These are phyloP conservation scores for Anseranas semipalmata DNA, from an alignment of 2,113 vertebrate genomes.

Conservation along the genomic window DNA sequence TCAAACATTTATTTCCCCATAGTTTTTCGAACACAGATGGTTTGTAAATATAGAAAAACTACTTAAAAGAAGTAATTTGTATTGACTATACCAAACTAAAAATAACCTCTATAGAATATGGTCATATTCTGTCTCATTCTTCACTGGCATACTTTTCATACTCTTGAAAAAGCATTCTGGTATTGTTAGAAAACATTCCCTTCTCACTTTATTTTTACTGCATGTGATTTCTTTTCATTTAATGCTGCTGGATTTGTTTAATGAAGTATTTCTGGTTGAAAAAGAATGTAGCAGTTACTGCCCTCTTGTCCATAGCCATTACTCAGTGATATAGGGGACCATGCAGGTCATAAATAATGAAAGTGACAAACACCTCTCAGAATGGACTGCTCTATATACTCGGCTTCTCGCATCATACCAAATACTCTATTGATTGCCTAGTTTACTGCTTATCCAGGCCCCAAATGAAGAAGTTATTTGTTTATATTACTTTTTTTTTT, in stretches of 20 bases:
- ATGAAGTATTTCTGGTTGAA: background rate
- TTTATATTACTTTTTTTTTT: background rate
- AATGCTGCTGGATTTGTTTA: background rate
- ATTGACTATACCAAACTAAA: slow-evolving; percentile 18
- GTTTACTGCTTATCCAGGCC: background rate
- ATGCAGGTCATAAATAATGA: background rate
- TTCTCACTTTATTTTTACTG: background rate
- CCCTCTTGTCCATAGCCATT: background rate
- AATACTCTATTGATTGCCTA: background rate
- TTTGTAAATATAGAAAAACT: background rate
- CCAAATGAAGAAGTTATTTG: background rate
- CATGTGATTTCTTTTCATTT: background rate
- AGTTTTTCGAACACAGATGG: background rate
- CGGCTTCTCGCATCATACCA: background rate
- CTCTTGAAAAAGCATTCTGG: background rate
- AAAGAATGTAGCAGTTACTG: background rate
- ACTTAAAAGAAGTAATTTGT: background rate
- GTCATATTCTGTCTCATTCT: background rate
- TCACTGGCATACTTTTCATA: background rate
- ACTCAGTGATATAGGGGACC: background rate
- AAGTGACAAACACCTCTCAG: background rate
- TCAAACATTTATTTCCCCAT: background rate
- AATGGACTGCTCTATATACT: background rate
- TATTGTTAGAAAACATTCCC: background rate
- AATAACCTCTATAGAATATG: background rate